phyloP scores from a whole-genome alignment of 64 coral and sea anemone species.

The Acropora yongei region DNA sequence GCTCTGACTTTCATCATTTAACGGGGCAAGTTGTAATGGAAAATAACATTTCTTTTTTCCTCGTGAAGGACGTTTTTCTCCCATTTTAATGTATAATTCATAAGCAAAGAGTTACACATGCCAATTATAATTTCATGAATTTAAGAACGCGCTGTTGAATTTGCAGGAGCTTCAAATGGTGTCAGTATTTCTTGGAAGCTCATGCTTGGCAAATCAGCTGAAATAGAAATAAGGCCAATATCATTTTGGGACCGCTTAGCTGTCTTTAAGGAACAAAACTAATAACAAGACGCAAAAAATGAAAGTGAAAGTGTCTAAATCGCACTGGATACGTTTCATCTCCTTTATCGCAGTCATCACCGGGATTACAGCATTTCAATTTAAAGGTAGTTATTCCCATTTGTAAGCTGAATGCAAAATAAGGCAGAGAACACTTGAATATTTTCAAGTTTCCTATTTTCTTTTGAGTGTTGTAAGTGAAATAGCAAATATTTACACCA shows the following conservation, averaged over 20 bases:
- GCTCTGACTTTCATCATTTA: no score
- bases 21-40: not conserved
- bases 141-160: not conserved
- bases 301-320: not conserved
- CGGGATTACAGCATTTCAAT: not conserved
- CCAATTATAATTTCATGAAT: slow-evolving; percentile 5
- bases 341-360: not conserved
- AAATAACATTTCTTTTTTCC: not conserved
- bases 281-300: not conserved
- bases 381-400: not conserved
- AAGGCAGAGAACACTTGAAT: no score
- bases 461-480: not conserved
- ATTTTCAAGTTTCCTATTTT: not conserved
- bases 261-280: not conserved
- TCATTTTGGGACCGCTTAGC: not conserved
- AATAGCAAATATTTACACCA: slow-evolving; percentile 32
- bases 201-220: not conserved
- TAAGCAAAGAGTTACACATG: not conserved
- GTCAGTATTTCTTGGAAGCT: not conserved
- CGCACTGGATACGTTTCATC: not conserved
- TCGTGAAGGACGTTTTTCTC: not conserved
- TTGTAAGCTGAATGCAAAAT: no score
- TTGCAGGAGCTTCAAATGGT: not conserved
- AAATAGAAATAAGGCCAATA: not conserved
- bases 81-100: slow-evolving; percentile 35